A percentile compares a stretch with the other conserved stretches of the same genome.
Evolutionary conservation across 2,888 invertebrate species (phyloP).

Genomic region (Ischnura elegans): DNA sequence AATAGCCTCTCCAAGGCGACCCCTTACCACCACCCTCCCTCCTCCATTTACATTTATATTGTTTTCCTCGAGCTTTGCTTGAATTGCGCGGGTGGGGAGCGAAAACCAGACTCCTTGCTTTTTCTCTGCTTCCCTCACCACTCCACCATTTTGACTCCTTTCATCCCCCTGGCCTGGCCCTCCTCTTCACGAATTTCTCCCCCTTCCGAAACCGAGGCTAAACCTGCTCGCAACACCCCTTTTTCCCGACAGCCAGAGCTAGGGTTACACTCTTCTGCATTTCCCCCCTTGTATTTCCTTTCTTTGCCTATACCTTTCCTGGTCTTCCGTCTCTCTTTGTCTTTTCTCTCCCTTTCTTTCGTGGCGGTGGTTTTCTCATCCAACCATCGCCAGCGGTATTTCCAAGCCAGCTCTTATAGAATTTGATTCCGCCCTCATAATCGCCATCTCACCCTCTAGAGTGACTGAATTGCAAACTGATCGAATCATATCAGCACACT

Average conservation of each 20-base stretch:
- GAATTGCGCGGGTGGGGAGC: constrained; percentile 41
- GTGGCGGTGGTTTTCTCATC: no score
- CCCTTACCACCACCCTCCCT: neutral
- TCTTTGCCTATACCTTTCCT: neutral
- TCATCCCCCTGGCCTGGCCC: neutral
- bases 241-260: neutral
- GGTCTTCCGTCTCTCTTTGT: neutral
- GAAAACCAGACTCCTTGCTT: constrained; percentile 8
- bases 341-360: neutral
- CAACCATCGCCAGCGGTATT: neutral
- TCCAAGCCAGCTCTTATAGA: no score
- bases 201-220: neutral
- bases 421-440: no score
- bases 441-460: no score
- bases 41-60: constrained; percentile 66
- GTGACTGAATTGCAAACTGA: no score
- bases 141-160: neutral
- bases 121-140: neutral
- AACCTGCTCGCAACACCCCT: constrained; percentile 25
- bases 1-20: neutral
- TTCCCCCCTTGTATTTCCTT: neutral
- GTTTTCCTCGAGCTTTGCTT: constrained; percentile 67
- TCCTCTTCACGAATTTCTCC: neutral
- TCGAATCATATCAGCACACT: no score
- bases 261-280: neutral